phyloP scores from a whole-genome alignment of 2,888 invertebrate genomes.

The Ennomos quercinarius region DNA sequence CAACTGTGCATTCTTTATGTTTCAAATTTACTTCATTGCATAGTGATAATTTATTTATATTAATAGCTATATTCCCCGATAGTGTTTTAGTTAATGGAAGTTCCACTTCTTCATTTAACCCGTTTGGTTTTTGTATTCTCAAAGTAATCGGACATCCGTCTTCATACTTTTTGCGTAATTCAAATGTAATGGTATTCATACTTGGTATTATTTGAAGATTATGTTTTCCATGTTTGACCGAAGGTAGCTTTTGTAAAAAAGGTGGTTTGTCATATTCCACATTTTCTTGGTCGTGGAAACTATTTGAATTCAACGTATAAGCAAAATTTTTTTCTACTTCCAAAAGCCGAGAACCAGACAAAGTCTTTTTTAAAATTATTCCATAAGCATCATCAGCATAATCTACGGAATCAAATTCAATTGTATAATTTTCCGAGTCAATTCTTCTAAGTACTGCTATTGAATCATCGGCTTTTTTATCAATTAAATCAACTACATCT shows the following conservation, averaged over 20 bases:
- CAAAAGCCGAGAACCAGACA: slow-evolving; percentile 46
- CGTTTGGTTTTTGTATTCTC: slow-evolving; percentile 42
- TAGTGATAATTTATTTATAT: slow-evolving; percentile 38
- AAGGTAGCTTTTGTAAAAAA: too few relatives aligned
- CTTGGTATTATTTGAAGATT: not conserved
- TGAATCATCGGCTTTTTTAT: slow-evolving; percentile 46
- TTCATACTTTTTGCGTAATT: slow-evolving; percentile 32
- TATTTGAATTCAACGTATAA: slow-evolving; percentile 28
- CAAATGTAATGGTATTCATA: not conserved
- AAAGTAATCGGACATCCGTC: slow-evolving; percentile 25
- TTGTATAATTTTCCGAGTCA: slow-evolving; percentile 45
- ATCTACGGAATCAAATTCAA: slow-evolving; percentile 46
- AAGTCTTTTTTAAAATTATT: slow-evolving; percentile 42
- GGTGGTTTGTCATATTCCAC: slow-evolving; percentile 4
- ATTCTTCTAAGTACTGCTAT: slow-evolving; percentile 46
- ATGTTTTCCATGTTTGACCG: not conserved
- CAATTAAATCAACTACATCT: slow-evolving; percentile 49
- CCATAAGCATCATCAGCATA: slow-evolving; percentile 31
- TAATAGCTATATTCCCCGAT: slow-evolving; percentile 49
- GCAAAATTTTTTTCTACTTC: slow-evolving; percentile 44
- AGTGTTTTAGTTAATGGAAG: slow-evolving; percentile 44
- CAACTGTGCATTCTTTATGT: slow-evolving; percentile 42
- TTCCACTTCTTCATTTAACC: slow-evolving; percentile 33
- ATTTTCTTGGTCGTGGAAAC: slow-evolving; percentile 6
- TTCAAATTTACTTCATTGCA: slow-evolving; percentile 37